Conservation (phyloP, 1,140 invertebrate species). For the Dendroctonus valens region DNA sequence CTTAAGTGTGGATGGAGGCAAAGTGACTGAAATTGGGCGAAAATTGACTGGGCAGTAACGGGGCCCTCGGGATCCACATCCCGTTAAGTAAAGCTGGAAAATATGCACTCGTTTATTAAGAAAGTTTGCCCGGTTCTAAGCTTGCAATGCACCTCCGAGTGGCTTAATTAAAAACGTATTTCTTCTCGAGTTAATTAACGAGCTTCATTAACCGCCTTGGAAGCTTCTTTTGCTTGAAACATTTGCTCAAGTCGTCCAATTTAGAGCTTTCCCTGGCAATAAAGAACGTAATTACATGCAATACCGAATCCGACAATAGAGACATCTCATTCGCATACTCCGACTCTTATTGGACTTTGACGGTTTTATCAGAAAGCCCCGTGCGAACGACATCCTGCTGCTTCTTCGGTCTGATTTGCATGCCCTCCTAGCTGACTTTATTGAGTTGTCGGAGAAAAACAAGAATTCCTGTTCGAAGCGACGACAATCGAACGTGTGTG, state of each 20-base stretch:
- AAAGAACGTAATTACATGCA: conserved; percentile 23
- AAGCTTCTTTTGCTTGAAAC: too few species aligned
- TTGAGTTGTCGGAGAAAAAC: conserved; percentile 11
- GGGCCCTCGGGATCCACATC: too few species aligned
- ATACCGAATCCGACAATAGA: conserved; percentile 20
- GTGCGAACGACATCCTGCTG: conserved; percentile 27
- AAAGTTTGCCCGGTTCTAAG: too few species aligned
- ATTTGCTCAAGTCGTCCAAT: conserved; percentile 1
- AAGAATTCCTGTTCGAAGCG: too few species aligned
- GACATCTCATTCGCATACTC: conserved; percentile 24
- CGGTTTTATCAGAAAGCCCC: conserved; percentile 27
- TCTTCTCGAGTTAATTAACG: conserved; percentile 16
- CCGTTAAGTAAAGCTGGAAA: too few species aligned
- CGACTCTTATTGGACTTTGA: conserved; percentile 26
- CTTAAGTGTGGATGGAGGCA: neutral
- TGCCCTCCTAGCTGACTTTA: conserved; percentile 19
- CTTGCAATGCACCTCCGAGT: neutral
- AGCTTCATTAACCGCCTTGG: conserved; percentile 5
- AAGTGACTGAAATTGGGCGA: neutral
- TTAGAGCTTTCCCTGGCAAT: conserved; percentile 9
- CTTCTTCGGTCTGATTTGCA: conserved; percentile 15
- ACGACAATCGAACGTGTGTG: neutral
- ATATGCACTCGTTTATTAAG: too few species aligned
- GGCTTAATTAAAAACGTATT: conserved; percentile 15
- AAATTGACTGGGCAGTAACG: neutral